Base-by-base conservation (phyloP, 2,113 vertebrate species). In the Ramphastos sulfuratus region DNA sequence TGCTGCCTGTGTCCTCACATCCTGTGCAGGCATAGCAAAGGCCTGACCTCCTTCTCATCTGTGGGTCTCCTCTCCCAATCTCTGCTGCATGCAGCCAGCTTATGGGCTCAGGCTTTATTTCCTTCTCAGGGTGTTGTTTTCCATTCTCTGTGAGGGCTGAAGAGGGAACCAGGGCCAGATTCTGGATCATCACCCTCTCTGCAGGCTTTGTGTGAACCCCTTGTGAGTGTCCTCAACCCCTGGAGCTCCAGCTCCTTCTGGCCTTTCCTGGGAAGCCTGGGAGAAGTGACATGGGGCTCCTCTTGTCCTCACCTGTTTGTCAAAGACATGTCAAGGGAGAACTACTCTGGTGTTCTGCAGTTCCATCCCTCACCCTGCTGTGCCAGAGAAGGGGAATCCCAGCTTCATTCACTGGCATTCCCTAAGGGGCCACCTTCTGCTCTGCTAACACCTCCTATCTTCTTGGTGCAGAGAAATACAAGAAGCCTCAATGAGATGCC, bases 281-380 rank as follows among this genome's bases (percentile, higher is more conserved):
- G 23, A 17, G 6, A 72, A 84, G 15, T 30, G 74, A 9, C 1
- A 1, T 5, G 6, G 3, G 28, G 18, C 24, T 23, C 15, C 48
- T 60, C 24, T 72, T 25, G 7, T 7, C 25, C n/a, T 67, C n/a
- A 31, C 17, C 8, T 33, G 18, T 23, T 77, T 60, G 33, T 28
- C 3, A 4, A 33, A 10, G 30, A 35, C 0, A 1, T 21, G 15
- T 16, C 42, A 15, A 0, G 1, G 21, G 10, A 35, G 33, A 7
- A 14, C 21, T 63, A 28, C 10, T 59, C 30, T 27, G 24, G 25
- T 37, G 13, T 50, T 17, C 54, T 28, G n/a, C 28, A 81, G 9
- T 25, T 81, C 46, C 60, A 37, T 25, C 27, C 10, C 35, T 81
- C 8, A 2, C 8, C 15, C 14, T 48, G 8, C 23, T 2, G 31